phyloP scores from a whole-genome alignment of 2,113 vertebrate species.

The Poeciliopsis turrubarensis region DNA sequence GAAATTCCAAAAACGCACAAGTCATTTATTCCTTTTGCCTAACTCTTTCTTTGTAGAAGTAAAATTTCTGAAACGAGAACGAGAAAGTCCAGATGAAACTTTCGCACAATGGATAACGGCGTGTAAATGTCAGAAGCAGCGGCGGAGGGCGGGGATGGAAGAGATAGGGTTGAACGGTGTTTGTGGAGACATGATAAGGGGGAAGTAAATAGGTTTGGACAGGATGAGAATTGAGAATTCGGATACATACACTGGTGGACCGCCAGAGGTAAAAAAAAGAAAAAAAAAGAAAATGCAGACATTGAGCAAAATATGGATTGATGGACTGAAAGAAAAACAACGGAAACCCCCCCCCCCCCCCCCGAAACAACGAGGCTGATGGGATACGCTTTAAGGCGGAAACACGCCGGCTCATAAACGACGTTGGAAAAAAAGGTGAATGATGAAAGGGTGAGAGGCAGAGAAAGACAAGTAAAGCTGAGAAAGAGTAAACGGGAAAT shows the following conservation, averaged over 20 bases:
- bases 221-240: conserved; percentile 18
- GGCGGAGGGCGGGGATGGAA: conserved; percentile 10
- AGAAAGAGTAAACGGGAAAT: conserved; percentile 28
- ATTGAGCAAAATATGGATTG: too few relatives aligned
- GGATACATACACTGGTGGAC: conserved; percentile 12
- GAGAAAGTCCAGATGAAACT: not conserved
- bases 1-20: too few relatives aligned
- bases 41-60: too few relatives aligned
- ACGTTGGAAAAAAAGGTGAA: conserved; percentile 16
- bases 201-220: conserved; percentile 27
- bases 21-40: too few relatives aligned
- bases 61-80: not conserved
- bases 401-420: conserved; percentile 32
- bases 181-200: conserved; percentile 13
- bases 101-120: not conserved
- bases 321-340: conserved; percentile 10
- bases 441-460: conserved; percentile 32
- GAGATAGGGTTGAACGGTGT: conserved; percentile 4
- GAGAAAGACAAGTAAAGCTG: not conserved
- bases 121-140: conserved; percentile 1
- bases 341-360: not conserved
- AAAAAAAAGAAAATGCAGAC: conserved; percentile 1
- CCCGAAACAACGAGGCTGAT: conserved; percentile 15
- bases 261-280: conserved; percentile 5
- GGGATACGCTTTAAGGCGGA: not conserved